Conservation (phyloP, 2,113 vertebrate genomes). For the Tinamus guttatus region DNA sequence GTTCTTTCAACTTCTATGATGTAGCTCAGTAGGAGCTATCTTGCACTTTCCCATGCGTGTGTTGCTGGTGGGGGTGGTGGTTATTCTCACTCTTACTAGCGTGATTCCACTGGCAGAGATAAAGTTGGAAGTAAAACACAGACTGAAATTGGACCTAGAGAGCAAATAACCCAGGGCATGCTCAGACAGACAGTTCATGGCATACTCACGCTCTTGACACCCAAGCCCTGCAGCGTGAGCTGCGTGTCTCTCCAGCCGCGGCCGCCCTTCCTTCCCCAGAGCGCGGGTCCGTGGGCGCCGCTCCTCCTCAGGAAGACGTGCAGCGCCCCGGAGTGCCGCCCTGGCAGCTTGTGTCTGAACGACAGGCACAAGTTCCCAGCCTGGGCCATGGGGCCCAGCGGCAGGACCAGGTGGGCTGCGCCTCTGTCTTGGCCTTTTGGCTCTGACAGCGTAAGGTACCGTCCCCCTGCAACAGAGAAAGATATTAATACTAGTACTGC, state of each 20-base stretch:
- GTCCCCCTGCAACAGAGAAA: conserved; percentile 81
- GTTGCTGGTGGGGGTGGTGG: background rate
- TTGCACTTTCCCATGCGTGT: background rate
- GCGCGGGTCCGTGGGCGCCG: conserved; percentile 82
- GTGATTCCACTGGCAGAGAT: background rate
- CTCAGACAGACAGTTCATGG: background rate
- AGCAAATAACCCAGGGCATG: background rate
- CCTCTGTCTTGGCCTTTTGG: conserved; percentile 81
- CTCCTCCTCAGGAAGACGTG: conserved; percentile 91
- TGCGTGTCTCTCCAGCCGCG: conserved; percentile 91
- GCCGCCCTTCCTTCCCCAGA: conserved; percentile 91
- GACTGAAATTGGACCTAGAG: background rate
- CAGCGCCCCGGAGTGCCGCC: conserved; percentile 87
- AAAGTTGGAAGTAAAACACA: background rate
- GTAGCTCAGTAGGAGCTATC: background rate
- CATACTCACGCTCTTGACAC: conserved; percentile 89
- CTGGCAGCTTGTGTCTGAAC: conserved; percentile 89
- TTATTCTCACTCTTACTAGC: no score
- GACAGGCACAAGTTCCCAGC: conserved; percentile 89
- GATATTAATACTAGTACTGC: background rate
- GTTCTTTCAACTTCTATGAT: fast-evolving
- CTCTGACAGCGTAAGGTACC: conserved; percentile 87
- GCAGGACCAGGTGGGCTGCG: conserved; percentile 87
- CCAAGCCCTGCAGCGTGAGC: conserved; percentile 84
- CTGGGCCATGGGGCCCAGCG: conserved; percentile 77